phyloP scores from a whole-genome alignment of 2,113 vertebrate species.

The Balaeniceps rex region DNA sequence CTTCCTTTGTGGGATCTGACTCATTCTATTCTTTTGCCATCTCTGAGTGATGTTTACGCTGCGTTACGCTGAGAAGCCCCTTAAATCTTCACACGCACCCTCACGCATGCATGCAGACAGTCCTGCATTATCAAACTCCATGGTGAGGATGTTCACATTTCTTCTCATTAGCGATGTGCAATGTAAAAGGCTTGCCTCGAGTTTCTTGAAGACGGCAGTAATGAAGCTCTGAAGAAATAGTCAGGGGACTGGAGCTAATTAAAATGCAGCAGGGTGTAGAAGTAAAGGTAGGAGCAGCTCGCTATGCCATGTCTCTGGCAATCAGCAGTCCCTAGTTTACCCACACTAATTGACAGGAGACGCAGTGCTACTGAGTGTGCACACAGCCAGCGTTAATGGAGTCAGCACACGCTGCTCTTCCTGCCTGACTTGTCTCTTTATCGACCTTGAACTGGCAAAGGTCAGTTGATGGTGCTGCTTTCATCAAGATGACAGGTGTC shows the following conservation, averaged over 20 bases:
- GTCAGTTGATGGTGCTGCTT: constrained; percentile 74
- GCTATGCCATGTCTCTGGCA: constrained; percentile 69
- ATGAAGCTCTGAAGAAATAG: constrained; percentile 76
- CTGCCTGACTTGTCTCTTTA: constrained; percentile 84
- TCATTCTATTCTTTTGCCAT: not conserved
- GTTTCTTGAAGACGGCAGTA: constrained; percentile 71
- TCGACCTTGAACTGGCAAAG: constrained; percentile 82
- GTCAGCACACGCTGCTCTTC: constrained; percentile 69
- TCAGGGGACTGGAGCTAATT: constrained; percentile 80
- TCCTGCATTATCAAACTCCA: constrained; percentile 12
- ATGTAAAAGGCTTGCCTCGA: constrained; percentile 59
- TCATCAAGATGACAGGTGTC: constrained; percentile 81
- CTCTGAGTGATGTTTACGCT: not conserved
- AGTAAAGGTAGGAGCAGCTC: constrained; percentile 69
- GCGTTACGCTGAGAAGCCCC: not conserved
- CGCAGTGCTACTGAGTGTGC: constrained; percentile 62
- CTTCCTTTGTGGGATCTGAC: not conserved
- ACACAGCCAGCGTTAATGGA: constrained; percentile 72
- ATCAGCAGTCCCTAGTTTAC: constrained; percentile 77
- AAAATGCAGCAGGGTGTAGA: constrained; percentile 83
- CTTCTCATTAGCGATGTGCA: constrained; percentile 71
- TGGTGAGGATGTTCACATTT: constrained; percentile 55
- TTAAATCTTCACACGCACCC: constrained; percentile 3
- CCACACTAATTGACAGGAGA: constrained; percentile 85
- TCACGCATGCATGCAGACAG: not conserved